phyloP scores from a whole-genome alignment of 92 coral and sea anemone genomes.

The Palythoa caribaeorum region DNA sequence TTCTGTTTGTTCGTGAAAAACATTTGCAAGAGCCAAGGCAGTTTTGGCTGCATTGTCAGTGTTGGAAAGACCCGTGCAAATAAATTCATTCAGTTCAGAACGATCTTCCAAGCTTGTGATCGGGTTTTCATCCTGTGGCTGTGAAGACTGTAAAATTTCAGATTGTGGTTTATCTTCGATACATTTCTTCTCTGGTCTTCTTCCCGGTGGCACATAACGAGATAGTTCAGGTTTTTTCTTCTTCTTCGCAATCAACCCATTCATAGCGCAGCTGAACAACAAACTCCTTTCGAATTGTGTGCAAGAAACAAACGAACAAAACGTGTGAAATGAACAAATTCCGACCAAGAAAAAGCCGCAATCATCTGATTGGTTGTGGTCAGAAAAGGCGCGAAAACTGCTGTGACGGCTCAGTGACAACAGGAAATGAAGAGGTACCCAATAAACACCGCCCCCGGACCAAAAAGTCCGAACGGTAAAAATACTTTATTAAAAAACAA shows the following conservation, averaged over 20 bases:
- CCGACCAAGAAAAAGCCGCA: background rate
- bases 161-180: background rate
- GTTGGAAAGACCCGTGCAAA: slow-evolving; percentile 5
- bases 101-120: background rate
- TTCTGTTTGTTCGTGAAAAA: slow-evolving; percentile 27
- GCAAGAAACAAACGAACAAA: too few relatives aligned
- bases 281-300: background rate
- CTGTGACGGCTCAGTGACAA: background rate
- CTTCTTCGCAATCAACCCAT: background rate
- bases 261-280: background rate
- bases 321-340: background rate
- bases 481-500: too few relatives aligned
- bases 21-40: background rate
- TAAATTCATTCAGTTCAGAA: background rate
- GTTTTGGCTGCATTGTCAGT: slow-evolving; percentile 11
- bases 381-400: slow-evolving; percentile 1
- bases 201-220: slow-evolving; percentile 36
- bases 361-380: slow-evolving; percentile 1
- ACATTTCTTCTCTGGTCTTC: background rate
- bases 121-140: background rate
- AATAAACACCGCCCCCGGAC: too few relatives aligned
- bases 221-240: slow-evolving; percentile 41
- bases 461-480: too few relatives aligned
- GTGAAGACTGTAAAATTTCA: too few relatives aligned
- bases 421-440: too few relatives aligned